Evolutionary conservation across 2,113 vertebrate species (phyloP).

Genomic region (Pterocles gutturalis): DNA sequence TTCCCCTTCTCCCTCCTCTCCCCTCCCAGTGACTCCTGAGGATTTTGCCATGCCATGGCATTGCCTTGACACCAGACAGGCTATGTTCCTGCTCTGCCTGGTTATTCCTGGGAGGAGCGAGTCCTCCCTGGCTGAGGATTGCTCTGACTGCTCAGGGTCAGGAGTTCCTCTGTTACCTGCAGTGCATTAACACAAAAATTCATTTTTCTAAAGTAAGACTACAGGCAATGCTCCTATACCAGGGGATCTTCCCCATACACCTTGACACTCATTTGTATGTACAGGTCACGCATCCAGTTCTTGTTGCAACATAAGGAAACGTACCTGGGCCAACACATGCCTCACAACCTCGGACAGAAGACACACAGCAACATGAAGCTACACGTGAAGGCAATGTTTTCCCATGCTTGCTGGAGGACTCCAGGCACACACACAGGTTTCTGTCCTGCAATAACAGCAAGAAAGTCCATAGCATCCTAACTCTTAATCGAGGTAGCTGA

Average conservation of each 20-base stretch:
- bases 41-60: neutral
- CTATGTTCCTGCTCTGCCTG: neutral
- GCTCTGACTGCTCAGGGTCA: neutral
- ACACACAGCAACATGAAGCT: neutral
- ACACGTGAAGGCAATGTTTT: fast-evolving
- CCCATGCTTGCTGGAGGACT: neutral
- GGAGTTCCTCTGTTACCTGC: neutral
- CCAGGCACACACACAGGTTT: neutral
- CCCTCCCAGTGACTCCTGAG: neutral
- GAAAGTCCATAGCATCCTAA: neutral
- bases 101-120: neutral
- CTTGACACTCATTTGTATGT: fast-evolving
- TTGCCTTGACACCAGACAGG: fast-evolving
- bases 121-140: neutral
- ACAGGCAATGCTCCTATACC: neutral
- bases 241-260: neutral
- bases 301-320: neutral
- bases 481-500: neutral
- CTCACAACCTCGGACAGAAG: neutral
- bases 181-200: neutral
- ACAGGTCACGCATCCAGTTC: neutral
- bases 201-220: neutral
- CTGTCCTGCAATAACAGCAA: neutral
- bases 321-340: neutral
- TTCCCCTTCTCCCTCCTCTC: neutral